A percentile compares a stretch with the other conserved stretches of the same genome.
phyloP scores from a whole-genome alignment of 2,888 invertebrate genomes.

The Nymphalis polychloros region DNA sequence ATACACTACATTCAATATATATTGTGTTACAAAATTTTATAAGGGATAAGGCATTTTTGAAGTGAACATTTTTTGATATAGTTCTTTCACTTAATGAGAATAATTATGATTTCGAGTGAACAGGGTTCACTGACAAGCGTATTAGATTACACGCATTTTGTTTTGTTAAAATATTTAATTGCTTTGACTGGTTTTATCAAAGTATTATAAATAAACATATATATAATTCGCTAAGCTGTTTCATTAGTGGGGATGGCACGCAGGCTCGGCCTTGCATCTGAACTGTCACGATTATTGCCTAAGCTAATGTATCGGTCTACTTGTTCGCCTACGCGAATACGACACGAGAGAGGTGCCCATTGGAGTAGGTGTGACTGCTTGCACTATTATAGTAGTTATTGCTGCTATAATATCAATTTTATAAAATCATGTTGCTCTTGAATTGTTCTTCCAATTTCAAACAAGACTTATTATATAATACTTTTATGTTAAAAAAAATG shows the following conservation, averaged over 20 bases:
- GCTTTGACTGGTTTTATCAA: not conserved
- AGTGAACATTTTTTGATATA: not conserved
- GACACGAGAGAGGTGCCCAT: slow-evolving; percentile 49
- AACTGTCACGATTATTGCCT: slow-evolving; percentile 41
- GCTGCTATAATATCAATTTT: slow-evolving; percentile 8
- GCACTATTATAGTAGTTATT: slow-evolving; percentile 9
- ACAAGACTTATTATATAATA: no score
- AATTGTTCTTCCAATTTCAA: no score
- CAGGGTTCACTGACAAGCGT: no score
- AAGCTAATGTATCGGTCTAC: slow-evolving; percentile 50
- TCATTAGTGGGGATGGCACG: slow-evolving; percentile 33
- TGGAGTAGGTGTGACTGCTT: slow-evolving; percentile 26
- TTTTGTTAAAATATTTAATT: not conserved
- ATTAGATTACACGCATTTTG: no score
- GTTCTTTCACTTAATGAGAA: not conserved
- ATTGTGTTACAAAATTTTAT: not conserved
- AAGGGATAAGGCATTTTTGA: not conserved
- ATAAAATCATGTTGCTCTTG: no score
- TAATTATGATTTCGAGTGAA: no score
- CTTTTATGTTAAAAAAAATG: no score
- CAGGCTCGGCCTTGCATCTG: slow-evolving; percentile 36
- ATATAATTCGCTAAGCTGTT: slow-evolving; percentile 9
- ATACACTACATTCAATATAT: not conserved
- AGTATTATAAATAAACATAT: slow-evolving; percentile 5
- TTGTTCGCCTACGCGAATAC: slow-evolving; percentile 67